Conservation (phyloP, 2,113 vertebrate genomes). For the Esox niger region DNA sequence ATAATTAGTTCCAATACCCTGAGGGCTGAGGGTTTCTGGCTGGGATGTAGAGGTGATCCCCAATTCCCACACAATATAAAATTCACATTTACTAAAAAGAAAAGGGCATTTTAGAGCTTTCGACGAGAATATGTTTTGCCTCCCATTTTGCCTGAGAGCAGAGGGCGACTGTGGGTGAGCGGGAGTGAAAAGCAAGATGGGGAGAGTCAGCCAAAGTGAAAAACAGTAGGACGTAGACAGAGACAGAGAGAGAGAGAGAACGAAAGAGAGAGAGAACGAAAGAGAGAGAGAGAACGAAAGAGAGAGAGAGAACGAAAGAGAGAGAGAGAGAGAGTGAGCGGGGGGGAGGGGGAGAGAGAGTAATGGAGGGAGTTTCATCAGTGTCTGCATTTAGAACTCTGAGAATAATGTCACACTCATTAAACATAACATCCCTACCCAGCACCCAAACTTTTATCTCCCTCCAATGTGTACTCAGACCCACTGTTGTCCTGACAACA, state of each 20-base stretch:
- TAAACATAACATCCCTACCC: constrained; percentile 38
- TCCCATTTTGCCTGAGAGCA: not conserved
- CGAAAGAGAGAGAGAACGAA: not conserved
- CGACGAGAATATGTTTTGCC: not conserved
- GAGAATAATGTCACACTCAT: constrained; percentile 31
- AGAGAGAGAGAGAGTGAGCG: not conserved
- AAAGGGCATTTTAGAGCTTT: not conserved
- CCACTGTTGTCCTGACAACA: constrained; percentile 60
- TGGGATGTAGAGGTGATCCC: not conserved
- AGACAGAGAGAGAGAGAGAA: not conserved
- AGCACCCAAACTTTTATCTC: constrained; percentile 15
- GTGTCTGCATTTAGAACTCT: not conserved
- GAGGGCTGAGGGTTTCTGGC: not conserved
- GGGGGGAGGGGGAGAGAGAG: not conserved
- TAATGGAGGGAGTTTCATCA: not conserved
- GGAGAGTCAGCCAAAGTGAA: too few relatives aligned
- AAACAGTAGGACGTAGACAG: not conserved
- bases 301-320: not conserved
- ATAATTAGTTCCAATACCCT: constrained; percentile 36
- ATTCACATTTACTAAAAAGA: not conserved
- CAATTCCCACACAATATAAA: not conserved
- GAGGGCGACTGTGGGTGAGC: too few relatives aligned
- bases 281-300: not conserved
- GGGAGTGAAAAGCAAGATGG: too few relatives aligned
- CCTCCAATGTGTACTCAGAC: constrained; percentile 27